Percentiles rank a stretch among this genome's conserved stretches.
phyloP scores from a whole-genome alignment of 2,113 vertebrate species.

The Carassius auratus region DNA sequence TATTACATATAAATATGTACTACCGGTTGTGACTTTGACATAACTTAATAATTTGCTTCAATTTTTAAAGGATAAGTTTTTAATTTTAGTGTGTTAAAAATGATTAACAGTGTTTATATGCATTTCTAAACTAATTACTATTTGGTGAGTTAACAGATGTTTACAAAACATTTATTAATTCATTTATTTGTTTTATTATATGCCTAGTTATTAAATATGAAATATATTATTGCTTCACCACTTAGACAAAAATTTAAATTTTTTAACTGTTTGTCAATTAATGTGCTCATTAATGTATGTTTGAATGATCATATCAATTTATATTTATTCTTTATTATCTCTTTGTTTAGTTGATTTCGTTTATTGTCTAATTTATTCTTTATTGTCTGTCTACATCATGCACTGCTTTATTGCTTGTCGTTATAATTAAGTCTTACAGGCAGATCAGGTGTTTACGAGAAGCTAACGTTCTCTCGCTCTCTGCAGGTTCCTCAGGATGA shows the following conservation, averaged over 20 bases:
- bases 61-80: background rate
- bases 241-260: no score
- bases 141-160: background rate
- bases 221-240: background rate
- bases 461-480: background rate
- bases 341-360: background rate
- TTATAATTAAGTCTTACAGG: background rate
- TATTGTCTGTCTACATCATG: background rate
- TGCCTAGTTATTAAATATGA: background rate
- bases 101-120: background rate
- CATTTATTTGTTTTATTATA: no score
- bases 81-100: background rate
- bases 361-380: background rate
- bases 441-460: background rate
- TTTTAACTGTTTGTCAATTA: background rate
- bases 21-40: no score
- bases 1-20: no score
- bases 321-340: background rate
- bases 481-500: constrained; percentile 91
- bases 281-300: background rate
- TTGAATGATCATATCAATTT: background rate
- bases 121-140: background rate
- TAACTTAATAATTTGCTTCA: no score
- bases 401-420: background rate
- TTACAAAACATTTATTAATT: background rate